Evolutionary conservation across 2,888 invertebrate species (phyloP).

Genomic region (Nipponacmea schrenckii): DNA sequence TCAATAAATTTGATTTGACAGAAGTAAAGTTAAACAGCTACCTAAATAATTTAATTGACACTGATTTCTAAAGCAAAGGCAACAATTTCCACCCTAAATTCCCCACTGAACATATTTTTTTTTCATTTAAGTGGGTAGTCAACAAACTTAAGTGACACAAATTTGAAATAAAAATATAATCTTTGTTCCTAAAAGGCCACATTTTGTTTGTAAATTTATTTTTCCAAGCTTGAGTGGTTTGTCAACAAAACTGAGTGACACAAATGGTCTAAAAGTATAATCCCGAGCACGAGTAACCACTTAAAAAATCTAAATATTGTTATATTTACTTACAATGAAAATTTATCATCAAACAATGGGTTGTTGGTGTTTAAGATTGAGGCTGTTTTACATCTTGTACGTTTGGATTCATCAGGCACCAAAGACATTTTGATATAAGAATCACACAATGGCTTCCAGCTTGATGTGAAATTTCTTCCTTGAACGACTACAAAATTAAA

Average conservation of each 20-base stretch:
- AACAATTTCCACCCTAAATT: not conserved
- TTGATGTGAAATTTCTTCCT: conserved; percentile 51
- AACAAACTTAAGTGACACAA: not conserved
- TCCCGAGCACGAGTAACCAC: not conserved
- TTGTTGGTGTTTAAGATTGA: conserved; percentile 54
- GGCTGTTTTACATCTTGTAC: conserved; percentile 59
- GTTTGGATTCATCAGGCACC: conserved; percentile 58
- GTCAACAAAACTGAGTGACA: no score
- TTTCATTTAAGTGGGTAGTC: conserved; percentile 1
- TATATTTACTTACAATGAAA: conserved; percentile 62
- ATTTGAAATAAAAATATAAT: no score
- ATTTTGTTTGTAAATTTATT: no score
- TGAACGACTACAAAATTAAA: conserved; percentile 48
- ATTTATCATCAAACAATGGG: conserved; percentile 64
- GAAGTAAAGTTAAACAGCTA: not conserved
- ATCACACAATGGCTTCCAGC: conserved; percentile 50
- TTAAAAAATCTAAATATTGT: not conserved
- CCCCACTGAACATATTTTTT: not conserved
- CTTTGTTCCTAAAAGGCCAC: no score
- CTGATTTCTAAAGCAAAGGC: not conserved
- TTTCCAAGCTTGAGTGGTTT: no score
- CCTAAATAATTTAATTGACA: not conserved
- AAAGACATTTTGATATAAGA: conserved; percentile 60
- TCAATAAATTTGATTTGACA: conserved; percentile 3
- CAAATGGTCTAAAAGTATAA: not conserved